Base-by-base conservation (phyloP, 1,140 invertebrate species). In the Lepidotrigona ventralis region DNA sequence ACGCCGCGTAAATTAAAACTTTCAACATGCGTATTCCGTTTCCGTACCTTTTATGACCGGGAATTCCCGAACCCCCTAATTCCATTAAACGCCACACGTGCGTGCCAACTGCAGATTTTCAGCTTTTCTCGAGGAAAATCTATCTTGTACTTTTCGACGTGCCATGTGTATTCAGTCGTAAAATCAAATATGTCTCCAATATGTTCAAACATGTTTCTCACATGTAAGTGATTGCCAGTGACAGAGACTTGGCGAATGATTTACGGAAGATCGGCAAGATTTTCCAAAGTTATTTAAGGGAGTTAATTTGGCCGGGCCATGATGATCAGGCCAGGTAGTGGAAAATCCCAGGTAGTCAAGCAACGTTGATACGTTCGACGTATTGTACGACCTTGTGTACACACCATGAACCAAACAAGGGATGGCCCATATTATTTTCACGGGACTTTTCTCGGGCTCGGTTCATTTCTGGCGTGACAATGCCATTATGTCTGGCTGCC, bases 401-500 rank as follows among this genome's bases (percentile, higher is more conserved):
- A 8, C 9, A 46, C 54, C 53, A 56, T 76, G 33, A 3, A 6
- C 9, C 39, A 70, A 77, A 70, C 54, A 39, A 26, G 8, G 46
- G 15, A 21, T 51, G 19, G 23, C 6, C 46, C 19, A 46, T 64
- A 29, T 39, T n/a, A 33, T 76, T 82, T 82, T 69, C 72, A 56
- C 54, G 14, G 63, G 17, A 54, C 51, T 63, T 60, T 51, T 3
- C 51, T 39, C 54, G 53, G 53, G 53, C 54, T 53, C 63, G 39
- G 63, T 60, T 69, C 39, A 73, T 60, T 77, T 69, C 58, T 51
- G 17, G 39, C 64, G 77, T 60, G 64, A 77, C 81, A 77, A 77
- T 82, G 23, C 66, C 54, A 70, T 82, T 69, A 77, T 77, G 54
- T 3, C 39, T 19, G 14, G 14, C 14, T 5, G 12, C 14, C 17